A percentile compares a stretch with the other conserved stretches of the same genome.
Evolutionary conservation across 2,888 invertebrate genomes (phyloP).

Genomic region (Apamea anceps): DNA sequence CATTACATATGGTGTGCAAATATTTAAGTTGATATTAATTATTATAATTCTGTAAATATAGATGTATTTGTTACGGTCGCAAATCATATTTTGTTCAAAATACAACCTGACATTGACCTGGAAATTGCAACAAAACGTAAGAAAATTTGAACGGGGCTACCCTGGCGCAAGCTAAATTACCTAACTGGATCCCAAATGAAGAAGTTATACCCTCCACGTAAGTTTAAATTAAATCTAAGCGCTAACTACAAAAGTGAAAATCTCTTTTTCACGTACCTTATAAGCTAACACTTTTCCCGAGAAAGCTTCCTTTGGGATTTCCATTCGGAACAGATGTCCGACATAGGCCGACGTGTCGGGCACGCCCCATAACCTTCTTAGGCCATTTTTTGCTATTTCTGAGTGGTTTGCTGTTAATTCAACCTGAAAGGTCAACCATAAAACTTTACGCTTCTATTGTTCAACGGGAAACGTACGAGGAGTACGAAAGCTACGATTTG

Average conservation of each 20-base stretch:
- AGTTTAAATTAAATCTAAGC: constrained; percentile 23
- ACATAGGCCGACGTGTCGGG: constrained; percentile 92
- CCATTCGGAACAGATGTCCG: constrained; percentile 93
- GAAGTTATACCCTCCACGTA: not conserved
- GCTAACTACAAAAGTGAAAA: constrained; percentile 6
- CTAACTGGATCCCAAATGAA: not conserved
- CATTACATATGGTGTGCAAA: too few species aligned
- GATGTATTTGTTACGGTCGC: not conserved
- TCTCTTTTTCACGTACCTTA: constrained; percentile 89
- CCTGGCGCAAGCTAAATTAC: not conserved
- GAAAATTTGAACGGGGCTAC: not conserved
- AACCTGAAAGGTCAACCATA: constrained; percentile 76
- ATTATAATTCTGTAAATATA: not conserved
- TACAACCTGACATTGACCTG: not conserved
- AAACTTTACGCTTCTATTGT: constrained; percentile 58
- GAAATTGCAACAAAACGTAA: not conserved
- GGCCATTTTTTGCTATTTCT: constrained; percentile 88
- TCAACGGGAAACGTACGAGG: constrained; percentile 22
- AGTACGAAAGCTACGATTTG: constrained; percentile 35
- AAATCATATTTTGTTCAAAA: not conserved
- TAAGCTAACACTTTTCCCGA: constrained; percentile 92
- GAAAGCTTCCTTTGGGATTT: constrained; percentile 93
- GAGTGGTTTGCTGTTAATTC: constrained; percentile 87
- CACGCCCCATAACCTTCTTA: constrained; percentile 90
- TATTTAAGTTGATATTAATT: too few species aligned